Percentiles rank a stretch among this genome's conserved stretches.
Conservation (phyloP, 2,113 vertebrate species). For the Pseudopipra pipra region DNA sequence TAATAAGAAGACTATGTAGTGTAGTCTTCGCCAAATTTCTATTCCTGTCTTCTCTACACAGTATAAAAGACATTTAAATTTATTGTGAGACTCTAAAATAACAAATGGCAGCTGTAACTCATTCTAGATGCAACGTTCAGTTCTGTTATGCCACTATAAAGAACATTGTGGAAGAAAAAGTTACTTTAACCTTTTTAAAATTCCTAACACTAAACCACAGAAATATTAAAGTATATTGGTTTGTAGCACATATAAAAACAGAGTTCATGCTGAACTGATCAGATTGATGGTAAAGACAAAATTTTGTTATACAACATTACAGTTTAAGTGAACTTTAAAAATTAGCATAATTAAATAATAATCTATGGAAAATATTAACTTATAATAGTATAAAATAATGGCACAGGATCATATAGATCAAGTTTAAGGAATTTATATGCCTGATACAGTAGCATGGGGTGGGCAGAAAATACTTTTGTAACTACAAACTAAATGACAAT, state of each 20-base stretch:
- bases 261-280: neutral
- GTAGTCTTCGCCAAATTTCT: neutral
- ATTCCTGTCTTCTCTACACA: neutral
- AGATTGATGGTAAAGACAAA: neutral
- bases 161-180: neutral
- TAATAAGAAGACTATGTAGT: neutral
- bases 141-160: neutral
- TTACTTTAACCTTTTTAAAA: neutral
- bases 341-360: neutral
- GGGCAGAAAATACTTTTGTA: neutral
- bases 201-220: neutral
- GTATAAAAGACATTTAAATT: neutral
- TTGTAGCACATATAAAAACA: neutral
- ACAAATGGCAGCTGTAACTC: neutral
- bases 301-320: neutral
- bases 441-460: fast-evolving
- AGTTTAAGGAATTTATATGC: neutral
- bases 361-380: neutral
- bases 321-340: neutral
- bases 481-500: neutral
- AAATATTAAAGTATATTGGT: neutral
- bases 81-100: neutral
- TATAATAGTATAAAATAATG: neutral
- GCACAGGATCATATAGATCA: neutral
- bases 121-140: neutral